Percentiles rank a stretch among this genome's conserved stretches.
Evolutionary conservation across 1,140 invertebrate species (phyloP).

Genomic region (Achatina immaculata): DNA sequence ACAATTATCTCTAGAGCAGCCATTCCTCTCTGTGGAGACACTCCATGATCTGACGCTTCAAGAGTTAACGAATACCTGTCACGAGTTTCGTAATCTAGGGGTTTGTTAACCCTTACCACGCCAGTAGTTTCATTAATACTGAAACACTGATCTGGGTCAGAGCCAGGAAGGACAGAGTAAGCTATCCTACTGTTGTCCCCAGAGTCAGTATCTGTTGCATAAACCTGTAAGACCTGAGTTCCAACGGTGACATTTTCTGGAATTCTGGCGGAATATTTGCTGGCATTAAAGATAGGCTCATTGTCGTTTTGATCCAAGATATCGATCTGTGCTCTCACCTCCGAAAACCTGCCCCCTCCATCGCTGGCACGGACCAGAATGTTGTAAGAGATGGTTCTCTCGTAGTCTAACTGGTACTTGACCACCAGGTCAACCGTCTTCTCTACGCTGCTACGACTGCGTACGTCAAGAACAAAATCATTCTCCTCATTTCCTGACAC

Average conservation of each 20-base stretch:
- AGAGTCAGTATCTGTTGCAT: slow-evolving; percentile 88
- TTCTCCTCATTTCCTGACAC: slow-evolving; percentile 20
- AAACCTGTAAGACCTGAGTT: slow-evolving; percentile 84
- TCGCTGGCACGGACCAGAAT: slow-evolving; percentile 93
- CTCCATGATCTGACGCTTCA: slow-evolving; percentile 90
- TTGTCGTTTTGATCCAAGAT: slow-evolving; percentile 97
- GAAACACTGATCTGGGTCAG: slow-evolving; percentile 75
- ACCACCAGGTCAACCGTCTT: slow-evolving; percentile 92
- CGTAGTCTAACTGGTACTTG: slow-evolving; percentile 91
- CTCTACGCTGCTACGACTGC: slow-evolving; percentile 14
- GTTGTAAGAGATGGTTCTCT: slow-evolving; percentile 88
- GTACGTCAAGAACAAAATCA: neutral
- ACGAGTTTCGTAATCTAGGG: slow-evolving; percentile 93
- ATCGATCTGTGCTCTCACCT: slow-evolving; percentile 90
- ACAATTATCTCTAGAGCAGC: slow-evolving; percentile 93
- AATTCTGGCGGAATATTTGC: slow-evolving; percentile 86
- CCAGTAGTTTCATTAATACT: slow-evolving; percentile 88
- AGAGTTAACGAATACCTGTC: slow-evolving; percentile 89
- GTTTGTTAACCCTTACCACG: slow-evolving; percentile 89
- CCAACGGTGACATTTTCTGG: slow-evolving; percentile 94
- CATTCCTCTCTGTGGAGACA: slow-evolving; percentile 91
- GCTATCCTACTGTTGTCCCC: slow-evolving; percentile 88
- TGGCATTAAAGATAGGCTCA: slow-evolving; percentile 92
- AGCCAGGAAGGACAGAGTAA: slow-evolving; percentile 77
- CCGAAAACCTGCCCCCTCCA: slow-evolving; percentile 84